Evolutionary conservation across 1,140 invertebrate species (phyloP).

Genomic region (Chlorops oryzae): DNA sequence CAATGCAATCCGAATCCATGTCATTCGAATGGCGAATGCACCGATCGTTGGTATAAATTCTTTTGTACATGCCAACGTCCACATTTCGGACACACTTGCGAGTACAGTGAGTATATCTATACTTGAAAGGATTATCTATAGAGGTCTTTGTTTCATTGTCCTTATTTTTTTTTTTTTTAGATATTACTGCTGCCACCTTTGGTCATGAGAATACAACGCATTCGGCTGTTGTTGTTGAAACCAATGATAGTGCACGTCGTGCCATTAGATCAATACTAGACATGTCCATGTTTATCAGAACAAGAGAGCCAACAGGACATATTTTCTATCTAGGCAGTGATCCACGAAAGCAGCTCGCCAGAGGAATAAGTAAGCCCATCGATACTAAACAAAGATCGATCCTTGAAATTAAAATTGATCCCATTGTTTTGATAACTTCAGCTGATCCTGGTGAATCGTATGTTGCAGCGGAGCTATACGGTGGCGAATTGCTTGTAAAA

Average conservation of each 20-base stretch:
- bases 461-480: conserved; percentile 69
- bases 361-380: conserved; percentile 26
- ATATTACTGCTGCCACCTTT: conserved; percentile 85
- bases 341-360: conserved; percentile 41
- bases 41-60: conserved; percentile 83
- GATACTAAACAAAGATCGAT: neutral
- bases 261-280: conserved; percentile 73
- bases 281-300: conserved; percentile 88
- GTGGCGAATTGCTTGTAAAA: conserved; percentile 69
- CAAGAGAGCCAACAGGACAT: conserved; percentile 71
- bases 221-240: conserved; percentile 67
- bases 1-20: conserved; percentile 86
- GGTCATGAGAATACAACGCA: conserved; percentile 73
- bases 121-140: neutral
- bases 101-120: conserved; percentile 67
- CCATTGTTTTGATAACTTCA: neutral
- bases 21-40: conserved; percentile 75
- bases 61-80: conserved; percentile 80
- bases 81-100: conserved; percentile 78
- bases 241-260: conserved; percentile 59
- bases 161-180: conserved; percentile 44
- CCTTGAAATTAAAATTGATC: neutral
- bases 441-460: conserved; percentile 53
- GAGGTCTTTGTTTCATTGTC: neutral
- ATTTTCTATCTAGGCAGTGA: conserved; percentile 84